phyloP scores from a whole-genome alignment of 2,797 vertebrate genomes.

The Morelia viridis region DNA sequence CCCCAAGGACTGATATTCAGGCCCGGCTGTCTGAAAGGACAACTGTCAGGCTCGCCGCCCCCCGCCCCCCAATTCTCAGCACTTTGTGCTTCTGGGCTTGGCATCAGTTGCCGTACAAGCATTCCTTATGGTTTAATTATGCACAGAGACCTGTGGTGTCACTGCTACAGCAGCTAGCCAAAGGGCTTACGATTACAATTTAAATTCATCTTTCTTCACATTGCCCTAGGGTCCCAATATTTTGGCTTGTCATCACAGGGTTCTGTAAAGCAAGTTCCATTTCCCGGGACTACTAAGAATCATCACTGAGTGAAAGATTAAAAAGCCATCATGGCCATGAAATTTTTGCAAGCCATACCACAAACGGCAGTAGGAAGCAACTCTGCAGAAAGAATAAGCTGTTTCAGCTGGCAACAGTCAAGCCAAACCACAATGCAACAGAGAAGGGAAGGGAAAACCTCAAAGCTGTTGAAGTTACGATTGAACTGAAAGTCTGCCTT shows the following conservation, averaged over 20 bases:
- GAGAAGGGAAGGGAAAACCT: neutral
- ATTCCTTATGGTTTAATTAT: neutral
- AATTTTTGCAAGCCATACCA: neutral
- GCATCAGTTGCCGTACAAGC: neutral
- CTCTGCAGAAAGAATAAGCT: neutral
- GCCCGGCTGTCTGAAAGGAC: neutral
- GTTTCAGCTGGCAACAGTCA: neutral
- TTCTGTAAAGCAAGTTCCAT: neutral
- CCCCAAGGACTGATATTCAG: neutral
- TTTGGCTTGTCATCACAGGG: neutral
- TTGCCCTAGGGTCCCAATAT: neutral
- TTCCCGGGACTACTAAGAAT: neutral
- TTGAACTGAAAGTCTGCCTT: neutral
- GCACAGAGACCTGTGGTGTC: neutral
- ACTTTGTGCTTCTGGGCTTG: neutral
- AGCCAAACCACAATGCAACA: neutral
- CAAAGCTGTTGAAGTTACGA: neutral
- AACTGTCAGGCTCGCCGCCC: neutral
- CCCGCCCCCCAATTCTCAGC: neutral
- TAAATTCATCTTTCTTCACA: neutral
- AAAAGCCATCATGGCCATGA: neutral
- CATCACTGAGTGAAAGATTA: neutral
- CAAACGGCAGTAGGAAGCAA: no score
- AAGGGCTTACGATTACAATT: neutral
- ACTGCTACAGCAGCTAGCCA: neutral